Evolutionary conservation across 2,797 vertebrate genomes (phyloP), one percentile per base, ranked within the genome.

Genomic region (Pseudochaenichthys georgianus): DNA sequence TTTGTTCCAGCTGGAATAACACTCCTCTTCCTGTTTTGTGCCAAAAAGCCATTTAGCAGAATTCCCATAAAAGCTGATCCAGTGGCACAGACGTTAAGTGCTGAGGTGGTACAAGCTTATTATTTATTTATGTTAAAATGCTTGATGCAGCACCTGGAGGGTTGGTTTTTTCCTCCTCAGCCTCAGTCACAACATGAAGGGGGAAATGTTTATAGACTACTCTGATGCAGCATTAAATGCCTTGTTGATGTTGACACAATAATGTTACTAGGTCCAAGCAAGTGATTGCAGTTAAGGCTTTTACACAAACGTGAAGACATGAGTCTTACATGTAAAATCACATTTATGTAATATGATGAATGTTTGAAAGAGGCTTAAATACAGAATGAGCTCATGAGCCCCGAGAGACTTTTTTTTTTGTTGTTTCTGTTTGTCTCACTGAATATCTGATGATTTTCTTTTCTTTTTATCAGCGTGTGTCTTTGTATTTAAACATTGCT

Each of bases 51-150:
- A 21, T 46, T 17, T 28, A 57, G 69, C 46, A 71, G 42, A 77
- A 74, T 75, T 73, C 70, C 38, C 43, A 57, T 59, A 41, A 82
- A 81, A 47, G 57, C 58, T 55, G 51, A 80, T 81, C 47, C 73
- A 16, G 58, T 61, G 59, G 69, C 73, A 69, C 16, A 4, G 7
- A 63, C 16, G 48, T 28, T 64, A 75, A 83, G 59, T 0, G 2
- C 60, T 58, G 64, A 62, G 46, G 57, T 80, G 68, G 62, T 47
- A 15, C 70, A 55, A 19, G 31, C 31, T 34, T 8, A 60, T 85
- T n/a, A 79, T 84, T 82, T 81, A 85, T 87, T 82, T 16, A 80
- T 84, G 57, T 51, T 76, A 59, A 84, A 87, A 64, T 45, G 43
- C 46, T 79, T 13, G 42, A 3, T 34, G 41, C 21, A 43, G 42